Evolutionary conservation across 37 sponge, comb jelly and placozoan species (phyloP).

Genomic region (Lycopodina hypogea): DNA sequence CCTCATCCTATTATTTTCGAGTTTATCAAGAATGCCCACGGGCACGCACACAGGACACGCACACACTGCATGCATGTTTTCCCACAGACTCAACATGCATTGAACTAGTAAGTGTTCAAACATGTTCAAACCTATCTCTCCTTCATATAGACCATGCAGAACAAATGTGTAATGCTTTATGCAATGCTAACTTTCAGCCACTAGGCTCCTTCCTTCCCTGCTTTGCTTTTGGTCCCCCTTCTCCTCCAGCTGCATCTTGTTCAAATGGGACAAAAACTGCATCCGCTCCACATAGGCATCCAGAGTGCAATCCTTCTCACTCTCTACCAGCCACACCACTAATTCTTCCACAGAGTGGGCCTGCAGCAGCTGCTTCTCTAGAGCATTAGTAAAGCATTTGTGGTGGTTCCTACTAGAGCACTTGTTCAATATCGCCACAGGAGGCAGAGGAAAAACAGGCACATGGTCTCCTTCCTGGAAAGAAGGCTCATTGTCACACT

Average conservation of each 20-base stretch:
- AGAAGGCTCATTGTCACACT: constrained; percentile 49
- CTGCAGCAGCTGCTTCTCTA: constrained; percentile 36
- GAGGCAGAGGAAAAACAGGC: constrained; percentile 40
- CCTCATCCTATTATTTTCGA: too few species aligned
- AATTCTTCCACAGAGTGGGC: constrained; percentile 70
- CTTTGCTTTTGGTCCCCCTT: too few species aligned
- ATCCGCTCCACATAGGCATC: constrained; percentile 17
- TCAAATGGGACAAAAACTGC: too few species aligned
- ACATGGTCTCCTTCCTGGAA: constrained; percentile 30
- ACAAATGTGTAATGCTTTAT: too few species aligned
- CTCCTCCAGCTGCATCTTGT: too few species aligned
- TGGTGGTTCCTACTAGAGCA: constrained; percentile 48
- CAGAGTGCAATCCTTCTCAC: constrained; percentile 51
- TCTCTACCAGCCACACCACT: constrained; percentile 71
- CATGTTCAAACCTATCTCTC: too few species aligned
- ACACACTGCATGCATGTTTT: too few species aligned
- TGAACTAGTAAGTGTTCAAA: too few species aligned
- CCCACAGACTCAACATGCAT: too few species aligned
- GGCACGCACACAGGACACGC: too few species aligned
- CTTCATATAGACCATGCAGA: too few species aligned
- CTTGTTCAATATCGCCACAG: constrained; percentile 38
- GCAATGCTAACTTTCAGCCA: not conserved
- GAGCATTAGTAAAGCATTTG: constrained; percentile 44
- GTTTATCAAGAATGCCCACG: too few species aligned
- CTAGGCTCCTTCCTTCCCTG: not conserved